Percentiles rank a stretch among this genome's conserved stretches.
phyloP scores from a whole-genome alignment of 2,113 vertebrate genomes.

The Pogonocichla stellata region DNA sequence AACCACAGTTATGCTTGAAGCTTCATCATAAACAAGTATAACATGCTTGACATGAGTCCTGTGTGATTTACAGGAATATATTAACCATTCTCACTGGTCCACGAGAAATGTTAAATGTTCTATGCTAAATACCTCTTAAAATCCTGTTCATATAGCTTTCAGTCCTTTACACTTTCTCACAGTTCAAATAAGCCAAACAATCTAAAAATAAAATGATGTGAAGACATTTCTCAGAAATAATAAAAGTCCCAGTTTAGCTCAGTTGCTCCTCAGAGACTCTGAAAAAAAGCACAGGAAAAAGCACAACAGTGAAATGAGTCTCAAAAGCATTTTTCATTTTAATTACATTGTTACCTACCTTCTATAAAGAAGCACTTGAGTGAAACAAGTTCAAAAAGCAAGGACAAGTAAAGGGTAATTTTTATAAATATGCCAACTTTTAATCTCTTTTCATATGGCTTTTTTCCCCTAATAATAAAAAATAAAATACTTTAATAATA shows the following conservation, averaged over 20 bases:
- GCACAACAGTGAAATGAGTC: not conserved
- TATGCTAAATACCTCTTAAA: not conserved
- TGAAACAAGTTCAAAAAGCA: not conserved
- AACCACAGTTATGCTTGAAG: not conserved
- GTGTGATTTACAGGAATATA: not conserved
- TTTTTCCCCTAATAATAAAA: not conserved
- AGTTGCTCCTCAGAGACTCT: not conserved
- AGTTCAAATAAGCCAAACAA: not conserved
- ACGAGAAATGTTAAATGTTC: not conserved
- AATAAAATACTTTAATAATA: too few species aligned
- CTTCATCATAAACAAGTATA: not conserved
- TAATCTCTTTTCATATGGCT: not conserved
- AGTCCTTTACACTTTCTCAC: not conserved
- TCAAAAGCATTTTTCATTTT: conserved; percentile 10
- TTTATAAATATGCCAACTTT: not conserved
- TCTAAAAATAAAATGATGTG: not conserved
- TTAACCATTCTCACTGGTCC: not conserved
- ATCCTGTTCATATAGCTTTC: not conserved
- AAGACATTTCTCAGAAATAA: not conserved
- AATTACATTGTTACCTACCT: conserved; percentile 15
- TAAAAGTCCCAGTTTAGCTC: not conserved
- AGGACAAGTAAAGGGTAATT: not conserved
- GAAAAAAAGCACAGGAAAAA: not conserved
- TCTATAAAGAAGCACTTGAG: not conserved
- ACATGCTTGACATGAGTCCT: not conserved